These are phyloP conservation scores for Sinohyriopsis cumingii DNA, from an alignment of 2,888 invertebrate genomes.

Conservation along the genomic window DNA sequence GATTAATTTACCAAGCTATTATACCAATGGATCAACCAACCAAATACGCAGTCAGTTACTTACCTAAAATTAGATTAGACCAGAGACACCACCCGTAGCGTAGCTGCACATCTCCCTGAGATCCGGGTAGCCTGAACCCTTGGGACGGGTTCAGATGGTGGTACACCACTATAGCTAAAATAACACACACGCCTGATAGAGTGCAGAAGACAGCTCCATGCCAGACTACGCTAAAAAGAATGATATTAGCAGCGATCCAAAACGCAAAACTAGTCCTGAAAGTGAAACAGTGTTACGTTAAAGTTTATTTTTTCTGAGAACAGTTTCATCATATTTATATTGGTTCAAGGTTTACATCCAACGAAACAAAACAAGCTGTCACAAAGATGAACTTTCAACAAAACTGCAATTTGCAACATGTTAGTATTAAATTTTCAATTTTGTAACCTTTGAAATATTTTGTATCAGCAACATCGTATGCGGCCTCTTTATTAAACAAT, in stretches of 20 bases:
- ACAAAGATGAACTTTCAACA: too few species aligned
- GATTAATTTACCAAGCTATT: neutral
- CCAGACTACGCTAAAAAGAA: constrained; percentile 86
- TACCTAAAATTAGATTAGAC: constrained; percentile 71
- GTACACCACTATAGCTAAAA: constrained; percentile 87
- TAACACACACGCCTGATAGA: constrained; percentile 85
- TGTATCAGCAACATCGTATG: too few species aligned
- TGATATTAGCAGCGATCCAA: constrained; percentile 93
- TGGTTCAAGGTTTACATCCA: too few species aligned
- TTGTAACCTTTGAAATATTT: too few species aligned
- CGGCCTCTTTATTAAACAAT: too few species aligned
- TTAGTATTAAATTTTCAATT: too few species aligned
- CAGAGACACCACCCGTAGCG: constrained; percentile 96
- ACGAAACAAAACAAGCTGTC: too few species aligned
- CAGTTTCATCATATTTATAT: too few species aligned
- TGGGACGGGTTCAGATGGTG: constrained; percentile 81
- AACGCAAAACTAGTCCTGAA: constrained; percentile 89
- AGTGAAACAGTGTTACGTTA: constrained; percentile 42
- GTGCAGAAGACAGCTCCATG: constrained; percentile 92
- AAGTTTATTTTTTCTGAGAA: too few species aligned
- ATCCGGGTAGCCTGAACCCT: constrained; percentile 87
- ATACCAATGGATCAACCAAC: neutral
- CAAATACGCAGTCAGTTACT: constrained; percentile 1
- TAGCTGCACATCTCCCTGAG: constrained; percentile 87
- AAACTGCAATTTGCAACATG: too few species aligned